These are phyloP conservation scores for Sebastes goodei DNA, from an alignment of 2,797 vertebrate species.

Conservation along the genomic window DNA sequence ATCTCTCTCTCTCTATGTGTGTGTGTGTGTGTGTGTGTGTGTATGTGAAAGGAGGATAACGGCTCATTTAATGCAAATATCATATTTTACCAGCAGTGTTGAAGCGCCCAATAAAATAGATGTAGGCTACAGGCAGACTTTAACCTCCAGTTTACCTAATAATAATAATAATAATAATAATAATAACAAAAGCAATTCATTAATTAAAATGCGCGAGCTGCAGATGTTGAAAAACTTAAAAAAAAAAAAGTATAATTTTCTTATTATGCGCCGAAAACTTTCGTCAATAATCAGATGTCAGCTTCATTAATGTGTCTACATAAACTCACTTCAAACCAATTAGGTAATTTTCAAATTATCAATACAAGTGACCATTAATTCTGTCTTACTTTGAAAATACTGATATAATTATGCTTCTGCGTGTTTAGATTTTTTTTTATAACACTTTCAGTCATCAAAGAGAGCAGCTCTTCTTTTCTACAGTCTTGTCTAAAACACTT, in stretches of 20 bases:
- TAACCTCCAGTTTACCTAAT: neutral
- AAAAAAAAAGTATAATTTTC: no score
- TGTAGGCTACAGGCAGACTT: neutral
- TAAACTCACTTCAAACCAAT: neutral
- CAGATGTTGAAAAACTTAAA: neutral
- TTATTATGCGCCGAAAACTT: neutral
- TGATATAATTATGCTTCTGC: neutral
- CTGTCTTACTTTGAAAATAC: neutral
- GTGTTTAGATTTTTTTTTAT: neutral
- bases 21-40: neutral
- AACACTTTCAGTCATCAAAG: neutral
- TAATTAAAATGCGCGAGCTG: neutral
- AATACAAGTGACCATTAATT: neutral
- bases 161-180: no score
- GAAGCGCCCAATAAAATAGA: neutral
- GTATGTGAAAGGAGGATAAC: neutral
- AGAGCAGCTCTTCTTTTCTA: neutral
- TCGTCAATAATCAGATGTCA: neutral
- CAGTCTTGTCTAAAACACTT: neutral
- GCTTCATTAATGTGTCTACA: neutral
- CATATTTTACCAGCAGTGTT: neutral
- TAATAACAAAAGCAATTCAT: neutral
- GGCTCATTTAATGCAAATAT: slow-evolving; percentile 14
- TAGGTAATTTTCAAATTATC: neutral
- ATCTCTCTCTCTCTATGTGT: neutral